Evolutionary conservation across 2,797 vertebrate genomes (phyloP).

Genomic region (Rhincodon typus): DNA sequence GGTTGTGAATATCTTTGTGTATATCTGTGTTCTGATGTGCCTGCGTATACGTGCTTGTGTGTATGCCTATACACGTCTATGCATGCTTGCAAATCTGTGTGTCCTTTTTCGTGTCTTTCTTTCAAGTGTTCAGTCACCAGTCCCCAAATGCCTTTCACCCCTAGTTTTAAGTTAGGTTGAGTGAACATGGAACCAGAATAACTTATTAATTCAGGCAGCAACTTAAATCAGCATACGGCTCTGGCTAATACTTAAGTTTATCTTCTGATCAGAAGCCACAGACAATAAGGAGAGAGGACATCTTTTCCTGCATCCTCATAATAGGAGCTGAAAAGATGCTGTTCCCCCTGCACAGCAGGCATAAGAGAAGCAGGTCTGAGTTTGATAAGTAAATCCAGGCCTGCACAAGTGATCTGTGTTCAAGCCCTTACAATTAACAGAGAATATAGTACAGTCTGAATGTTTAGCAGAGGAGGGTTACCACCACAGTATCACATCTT

Average conservation of each 20-base stretch:
- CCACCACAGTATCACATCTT: not conserved
- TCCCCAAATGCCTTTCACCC: not conserved
- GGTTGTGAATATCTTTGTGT: not conserved
- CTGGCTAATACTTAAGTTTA: not conserved
- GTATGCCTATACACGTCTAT: not conserved
- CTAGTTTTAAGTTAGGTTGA: not conserved
- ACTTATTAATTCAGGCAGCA: not conserved
- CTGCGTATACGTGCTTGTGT: not conserved
- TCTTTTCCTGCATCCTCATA: slow-evolving; percentile 44
- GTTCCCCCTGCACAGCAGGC: slow-evolving; percentile 46
- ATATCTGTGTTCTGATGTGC: not conserved
- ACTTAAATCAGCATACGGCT: not conserved
- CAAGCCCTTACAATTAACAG: slow-evolving; percentile 58
- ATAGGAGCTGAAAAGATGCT: slow-evolving; percentile 46
- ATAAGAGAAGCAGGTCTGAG: slow-evolving; percentile 61
- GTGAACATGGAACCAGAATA: not conserved
- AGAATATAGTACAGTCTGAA: slow-evolving; percentile 43
- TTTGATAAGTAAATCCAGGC: slow-evolving; percentile 67
- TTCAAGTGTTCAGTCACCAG: not conserved
- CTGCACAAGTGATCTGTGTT: slow-evolving; percentile 50
- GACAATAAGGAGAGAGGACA: slow-evolving; percentile 36
- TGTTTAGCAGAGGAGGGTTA: not conserved
- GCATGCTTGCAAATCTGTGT: not conserved
- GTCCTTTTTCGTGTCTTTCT: not conserved
- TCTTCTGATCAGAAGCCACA: slow-evolving; percentile 40